phyloP scores from a whole-genome alignment of 1,140 invertebrate genomes.

The Pristionchus pacificus region DNA sequence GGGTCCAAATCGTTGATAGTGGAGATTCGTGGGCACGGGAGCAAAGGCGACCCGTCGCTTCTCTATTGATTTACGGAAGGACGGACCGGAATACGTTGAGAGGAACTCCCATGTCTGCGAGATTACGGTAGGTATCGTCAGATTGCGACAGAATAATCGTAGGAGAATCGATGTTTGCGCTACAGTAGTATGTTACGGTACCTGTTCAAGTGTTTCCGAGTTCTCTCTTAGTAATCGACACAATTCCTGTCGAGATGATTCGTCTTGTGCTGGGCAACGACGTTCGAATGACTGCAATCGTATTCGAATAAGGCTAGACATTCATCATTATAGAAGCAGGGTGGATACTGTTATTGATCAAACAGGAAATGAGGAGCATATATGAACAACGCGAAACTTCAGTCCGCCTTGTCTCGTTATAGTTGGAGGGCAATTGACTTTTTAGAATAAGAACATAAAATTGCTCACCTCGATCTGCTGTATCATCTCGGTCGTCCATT shows the following conservation, averaged over 20 bases:
- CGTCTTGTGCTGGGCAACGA: not conserved
- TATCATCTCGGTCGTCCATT: not conserved
- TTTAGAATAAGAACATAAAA: too few relatives aligned
- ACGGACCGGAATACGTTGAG: constrained; percentile 9
- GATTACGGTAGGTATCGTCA: too few relatives aligned
- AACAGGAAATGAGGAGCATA: too few relatives aligned
- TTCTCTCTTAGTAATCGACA: not conserved
- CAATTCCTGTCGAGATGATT: not conserved
- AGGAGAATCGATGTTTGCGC: too few relatives aligned
- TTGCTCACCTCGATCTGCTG: not conserved
- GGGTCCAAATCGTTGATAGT: constrained; percentile 11
- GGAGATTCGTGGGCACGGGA: constrained; percentile 26
- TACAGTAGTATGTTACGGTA: too few relatives aligned
- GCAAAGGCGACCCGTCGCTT: constrained; percentile 26
- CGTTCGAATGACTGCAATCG: not conserved
- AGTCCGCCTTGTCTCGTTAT: too few relatives aligned
- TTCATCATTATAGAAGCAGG: not conserved
- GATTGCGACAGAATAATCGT: too few relatives aligned
- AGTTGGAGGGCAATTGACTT: too few relatives aligned
- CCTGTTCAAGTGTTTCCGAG: not conserved
- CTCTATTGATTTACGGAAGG: constrained; percentile 22
- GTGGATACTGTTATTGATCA: too few relatives aligned
- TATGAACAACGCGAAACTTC: too few relatives aligned
- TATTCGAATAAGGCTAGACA: not conserved
- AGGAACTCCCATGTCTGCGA: constrained; percentile 17